Base-by-base conservation (phyloP, 2,888 invertebrate genomes). In the Ornithoptera alexandrae region DNA sequence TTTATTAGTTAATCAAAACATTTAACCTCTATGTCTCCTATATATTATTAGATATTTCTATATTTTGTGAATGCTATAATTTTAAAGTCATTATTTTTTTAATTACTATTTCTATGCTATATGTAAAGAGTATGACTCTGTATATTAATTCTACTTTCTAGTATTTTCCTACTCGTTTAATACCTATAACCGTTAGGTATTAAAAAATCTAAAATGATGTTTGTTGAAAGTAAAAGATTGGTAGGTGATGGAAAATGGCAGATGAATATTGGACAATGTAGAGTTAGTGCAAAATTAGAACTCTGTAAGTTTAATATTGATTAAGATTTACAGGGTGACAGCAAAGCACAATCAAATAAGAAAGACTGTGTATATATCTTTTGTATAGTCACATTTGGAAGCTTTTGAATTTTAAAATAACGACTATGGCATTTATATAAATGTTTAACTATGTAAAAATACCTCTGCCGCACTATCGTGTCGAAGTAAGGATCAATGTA, bases 51-150 rank as follows among this genome's bases (percentile, higher is more conserved):
- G 59, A 61, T 30, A 67, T 61, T 61, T 15, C 67, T 67, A 67
- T 67, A 67, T 67, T 67, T 67, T 67, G 61, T 67, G 39, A 67
- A 67, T 61, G 39, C 61, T 61, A 59, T 50, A n/a, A 59, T 66
- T 30, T 24, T 36, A 17, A 59, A 46, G 46, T 42, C 1, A 59
- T 53, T 53, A 61, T 59, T 18, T 67, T 53, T 61, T 46, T 67
- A 36, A 61, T 30, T 50, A 22, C n/a, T 5, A 53, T 53, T 61
- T 67, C 61, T 60, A 66, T 20, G 59, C 53, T 61, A 56, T 61
- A 36, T 66, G 30, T 66, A 42, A 58, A 42, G 58, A 39, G 15
- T 60, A 18, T 66, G 50, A 60, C 39, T 59, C 53, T 53, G n/a
- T 15, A 56, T 22, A 2, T 22, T 57, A 22, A 22, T 22, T 58